Base-by-base conservation (phyloP, 1,140 invertebrate genomes). In the Lepidurus apus region DNA sequence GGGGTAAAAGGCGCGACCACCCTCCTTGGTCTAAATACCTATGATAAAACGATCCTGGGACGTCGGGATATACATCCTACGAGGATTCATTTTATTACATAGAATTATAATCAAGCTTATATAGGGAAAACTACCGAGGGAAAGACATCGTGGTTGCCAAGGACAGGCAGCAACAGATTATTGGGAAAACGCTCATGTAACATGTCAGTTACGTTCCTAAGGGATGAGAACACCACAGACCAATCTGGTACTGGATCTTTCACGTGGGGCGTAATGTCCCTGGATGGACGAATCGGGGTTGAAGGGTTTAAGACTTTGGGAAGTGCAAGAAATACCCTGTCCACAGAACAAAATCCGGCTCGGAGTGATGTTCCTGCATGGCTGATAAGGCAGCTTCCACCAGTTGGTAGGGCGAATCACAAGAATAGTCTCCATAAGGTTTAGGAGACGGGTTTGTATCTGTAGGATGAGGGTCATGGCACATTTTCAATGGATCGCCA, bases 321-420 rank as follows among this genome's bases (percentile, higher is more conserved):
- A 24, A 21, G 43, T 53, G 42, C 21, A 80, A 42, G n/a, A 86
- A 89, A 88, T 87, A 95, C 94, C 95, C 95, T 24, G 95, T 96
- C 95, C 95, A 97, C 8, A 97, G 85, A 17, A 96, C 92, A 83
- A 96, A 97, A 77, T 83, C 76, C 82, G 93, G 91, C 82, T 94
- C 91, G 8, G 91, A 90, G 81, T 91, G 91, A 80, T 91, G 89
- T 47, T 88, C 88, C 83, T 89, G 89, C 95, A 97, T 96, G 75
- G 92, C 90, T 82, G 88, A 87, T 11, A 93, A 90, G 1, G 94
- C 93, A 24, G 93, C 95, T 84, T 93, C 90, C 78, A 96, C 91
- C 42, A 97, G 89, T 79, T 89, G 87, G 89, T 93, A 93, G 0
- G 95, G 93, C 80, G 94, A 91, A 84, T 97, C 94, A 86, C 95